Evolutionary conservation across 2,888 invertebrate genomes (phyloP).

Genomic region (Sthenelais limicola): DNA sequence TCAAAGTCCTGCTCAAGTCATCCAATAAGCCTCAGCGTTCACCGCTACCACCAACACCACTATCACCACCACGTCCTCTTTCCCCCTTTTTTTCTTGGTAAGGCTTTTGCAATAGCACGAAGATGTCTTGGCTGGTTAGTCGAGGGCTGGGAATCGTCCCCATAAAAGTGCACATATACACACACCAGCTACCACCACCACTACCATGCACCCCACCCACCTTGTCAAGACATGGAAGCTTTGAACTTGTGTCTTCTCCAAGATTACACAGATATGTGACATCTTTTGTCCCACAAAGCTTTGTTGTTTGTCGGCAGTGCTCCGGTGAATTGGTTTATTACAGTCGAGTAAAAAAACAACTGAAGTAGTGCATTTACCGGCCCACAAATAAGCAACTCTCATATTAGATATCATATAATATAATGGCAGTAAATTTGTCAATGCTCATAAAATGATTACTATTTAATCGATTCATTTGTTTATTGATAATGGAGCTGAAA

Average conservation of each 20-base stretch:
- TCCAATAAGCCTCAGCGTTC: neutral
- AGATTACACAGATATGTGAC: neutral
- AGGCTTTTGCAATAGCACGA: neutral
- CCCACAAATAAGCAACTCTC: too few relatives aligned
- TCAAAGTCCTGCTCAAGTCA: neutral
- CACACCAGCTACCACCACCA: conserved; percentile 2
- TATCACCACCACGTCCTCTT: neutral
- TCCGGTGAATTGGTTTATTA: too few relatives aligned
- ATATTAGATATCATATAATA: too few relatives aligned
- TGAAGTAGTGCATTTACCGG: too few relatives aligned
- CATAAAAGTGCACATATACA: neutral
- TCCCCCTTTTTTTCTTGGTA: neutral
- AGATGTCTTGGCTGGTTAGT: neutral
- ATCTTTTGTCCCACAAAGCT: conserved; percentile 29
- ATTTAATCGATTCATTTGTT: too few relatives aligned
- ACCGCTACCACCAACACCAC: neutral
- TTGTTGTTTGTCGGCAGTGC: too few relatives aligned
- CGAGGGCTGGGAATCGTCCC: neutral
- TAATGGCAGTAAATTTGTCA: too few relatives aligned
- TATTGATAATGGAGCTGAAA: too few relatives aligned
- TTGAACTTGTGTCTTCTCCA: conserved; percentile 23
- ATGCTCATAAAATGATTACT: too few relatives aligned
- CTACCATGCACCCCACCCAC: neutral
- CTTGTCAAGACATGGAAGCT: conserved; percentile 1
- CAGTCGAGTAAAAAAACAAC: too few relatives aligned